phyloP scores from a whole-genome alignment of 2,113 vertebrate genomes.

The Gobiocypris rarus region DNA sequence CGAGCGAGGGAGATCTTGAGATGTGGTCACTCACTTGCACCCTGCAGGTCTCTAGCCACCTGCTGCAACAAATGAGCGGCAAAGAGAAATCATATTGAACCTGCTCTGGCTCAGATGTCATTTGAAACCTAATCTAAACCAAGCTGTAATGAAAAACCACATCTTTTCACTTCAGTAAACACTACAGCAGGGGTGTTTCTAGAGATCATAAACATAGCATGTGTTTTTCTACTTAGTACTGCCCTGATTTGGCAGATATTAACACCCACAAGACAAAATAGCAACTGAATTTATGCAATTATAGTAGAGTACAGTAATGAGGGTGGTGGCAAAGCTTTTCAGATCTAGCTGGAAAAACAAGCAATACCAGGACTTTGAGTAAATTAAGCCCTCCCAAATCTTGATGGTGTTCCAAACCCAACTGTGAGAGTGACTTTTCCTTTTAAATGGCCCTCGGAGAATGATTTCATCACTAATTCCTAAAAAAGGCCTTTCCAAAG shows the following conservation, averaged over 20 bases:
- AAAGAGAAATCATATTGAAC: constrained; percentile 10
- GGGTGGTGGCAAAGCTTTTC: background rate
- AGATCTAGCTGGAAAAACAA: constrained; percentile 20
- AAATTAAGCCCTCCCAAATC: constrained; percentile 20
- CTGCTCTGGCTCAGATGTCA: constrained; percentile 31
- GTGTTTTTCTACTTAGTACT: background rate
- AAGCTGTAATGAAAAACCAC: background rate
- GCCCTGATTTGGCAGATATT: background rate
- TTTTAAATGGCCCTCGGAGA: constrained; percentile 37
- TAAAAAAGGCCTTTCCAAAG: constrained; percentile 26
- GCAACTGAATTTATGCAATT: background rate
- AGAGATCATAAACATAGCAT: background rate
- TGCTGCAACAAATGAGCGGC: constrained; percentile 28
- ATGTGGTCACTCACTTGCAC: constrained; percentile 33
- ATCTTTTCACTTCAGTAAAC: constrained; percentile 17
- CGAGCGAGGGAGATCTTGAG: constrained; percentile 30
- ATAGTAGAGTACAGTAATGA: background rate
- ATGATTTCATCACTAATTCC: constrained; percentile 34
- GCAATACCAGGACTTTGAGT: background rate
- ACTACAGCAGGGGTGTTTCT: background rate
- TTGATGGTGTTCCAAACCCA: constrained; percentile 34
- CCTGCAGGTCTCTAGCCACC: constrained; percentile 36
- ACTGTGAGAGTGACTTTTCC: constrained; percentile 40
- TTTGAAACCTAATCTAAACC: constrained; percentile 41
- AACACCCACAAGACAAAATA: background rate